These are phyloP conservation scores for Hylaeus anthracinus DNA, from an alignment of 1,140 invertebrate genomes.

Conservation along the genomic window DNA sequence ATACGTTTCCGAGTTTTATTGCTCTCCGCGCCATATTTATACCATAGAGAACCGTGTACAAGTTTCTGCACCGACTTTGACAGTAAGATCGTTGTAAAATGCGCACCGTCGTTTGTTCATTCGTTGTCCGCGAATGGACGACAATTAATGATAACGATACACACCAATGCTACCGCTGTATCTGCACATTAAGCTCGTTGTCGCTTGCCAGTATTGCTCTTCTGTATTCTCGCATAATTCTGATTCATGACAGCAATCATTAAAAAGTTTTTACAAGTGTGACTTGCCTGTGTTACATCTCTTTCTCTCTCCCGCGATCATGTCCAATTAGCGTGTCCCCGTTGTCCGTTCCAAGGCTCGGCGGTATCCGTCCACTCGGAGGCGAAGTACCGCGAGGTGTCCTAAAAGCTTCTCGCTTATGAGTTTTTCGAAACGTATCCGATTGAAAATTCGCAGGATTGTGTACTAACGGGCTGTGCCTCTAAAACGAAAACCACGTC, in stretches of 20 bases:
- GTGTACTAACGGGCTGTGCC: slow-evolving; percentile 60
- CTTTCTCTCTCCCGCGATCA: background rate
- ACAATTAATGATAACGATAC: slow-evolving; percentile 65
- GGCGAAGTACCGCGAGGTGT: slow-evolving; percentile 18
- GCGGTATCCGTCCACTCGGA: slow-evolving; percentile 25
- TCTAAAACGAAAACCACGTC: slow-evolving; percentile 91
- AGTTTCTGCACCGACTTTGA: slow-evolving; percentile 56
- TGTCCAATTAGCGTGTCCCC: background rate
- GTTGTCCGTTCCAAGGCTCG: background rate
- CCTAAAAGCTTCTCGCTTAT: slow-evolving; percentile 20
- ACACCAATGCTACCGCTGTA: slow-evolving; percentile 74
- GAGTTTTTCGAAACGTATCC: background rate
- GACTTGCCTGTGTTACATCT: slow-evolving; percentile 43
- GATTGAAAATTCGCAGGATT: slow-evolving; percentile 21
- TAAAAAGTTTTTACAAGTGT: slow-evolving; percentile 79
- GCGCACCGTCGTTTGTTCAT: slow-evolving; percentile 51
- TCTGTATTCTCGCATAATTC: slow-evolving; percentile 75
- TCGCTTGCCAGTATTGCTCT: slow-evolving; percentile 78
- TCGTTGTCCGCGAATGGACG: slow-evolving; percentile 54
- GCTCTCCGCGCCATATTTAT: slow-evolving; percentile 57
- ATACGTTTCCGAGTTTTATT: slow-evolving; percentile 51
- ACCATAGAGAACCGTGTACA: slow-evolving; percentile 55
- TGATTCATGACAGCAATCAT: slow-evolving; percentile 76
- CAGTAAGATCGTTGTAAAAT: slow-evolving; percentile 62
- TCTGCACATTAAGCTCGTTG: slow-evolving; percentile 76